Conservation (phyloP, 1,140 invertebrate genomes). For the Tigriopus japonicus region DNA sequence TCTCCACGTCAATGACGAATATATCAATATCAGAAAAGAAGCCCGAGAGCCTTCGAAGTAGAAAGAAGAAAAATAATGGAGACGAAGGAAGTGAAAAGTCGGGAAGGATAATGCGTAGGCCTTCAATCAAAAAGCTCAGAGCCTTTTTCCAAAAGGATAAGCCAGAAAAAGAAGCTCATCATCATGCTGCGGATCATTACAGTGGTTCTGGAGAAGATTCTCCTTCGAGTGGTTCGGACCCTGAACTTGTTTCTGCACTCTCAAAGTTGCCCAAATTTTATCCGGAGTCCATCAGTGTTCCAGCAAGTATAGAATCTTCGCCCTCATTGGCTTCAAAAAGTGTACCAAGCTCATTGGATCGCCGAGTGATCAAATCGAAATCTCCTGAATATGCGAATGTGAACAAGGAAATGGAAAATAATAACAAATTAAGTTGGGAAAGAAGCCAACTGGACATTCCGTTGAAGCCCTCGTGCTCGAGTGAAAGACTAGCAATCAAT, state of each 20-base stretch:
- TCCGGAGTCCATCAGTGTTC: neutral
- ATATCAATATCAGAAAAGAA: neutral
- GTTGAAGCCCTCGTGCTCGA: too few relatives aligned
- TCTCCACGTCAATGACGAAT: too few relatives aligned
- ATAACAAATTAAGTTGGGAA: neutral
- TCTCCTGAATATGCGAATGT: neutral
- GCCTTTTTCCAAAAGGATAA: slow-evolving; percentile 8
- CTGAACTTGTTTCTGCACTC: neutral
- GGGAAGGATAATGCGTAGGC: neutral
- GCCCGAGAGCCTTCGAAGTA: neutral
- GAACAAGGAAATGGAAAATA: neutral
- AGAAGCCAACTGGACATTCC: too few relatives aligned
- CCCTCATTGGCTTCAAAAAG: neutral
- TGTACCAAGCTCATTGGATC: neutral
- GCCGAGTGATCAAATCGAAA: neutral
- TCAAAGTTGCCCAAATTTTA: neutral
- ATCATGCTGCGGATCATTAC: neutral
- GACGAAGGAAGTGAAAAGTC: neutral
- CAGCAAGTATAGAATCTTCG: too few relatives aligned
- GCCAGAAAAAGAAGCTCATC: neutral
- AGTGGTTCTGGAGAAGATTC: neutral
- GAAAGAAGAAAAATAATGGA: neutral
- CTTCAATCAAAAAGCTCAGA: slow-evolving; percentile 9
- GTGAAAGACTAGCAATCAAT: too few relatives aligned
- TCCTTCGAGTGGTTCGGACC: neutral